Conservation (phyloP, 2,888 invertebrate species). For the Agriopis marginaria region DNA sequence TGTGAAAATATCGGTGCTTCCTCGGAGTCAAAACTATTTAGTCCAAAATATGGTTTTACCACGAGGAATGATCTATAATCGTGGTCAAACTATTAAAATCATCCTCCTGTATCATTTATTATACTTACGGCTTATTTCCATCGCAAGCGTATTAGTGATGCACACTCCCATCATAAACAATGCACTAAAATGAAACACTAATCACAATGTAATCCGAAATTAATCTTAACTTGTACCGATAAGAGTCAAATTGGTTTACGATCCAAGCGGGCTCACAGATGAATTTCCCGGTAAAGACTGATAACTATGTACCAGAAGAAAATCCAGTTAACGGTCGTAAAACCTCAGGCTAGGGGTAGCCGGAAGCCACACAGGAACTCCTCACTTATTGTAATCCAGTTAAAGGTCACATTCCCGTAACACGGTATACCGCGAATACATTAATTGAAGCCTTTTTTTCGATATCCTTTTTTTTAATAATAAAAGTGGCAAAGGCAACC, state of each 20-base stretch:
- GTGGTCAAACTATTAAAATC: too few species aligned
- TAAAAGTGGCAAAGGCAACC: constrained; percentile 52
- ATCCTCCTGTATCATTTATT: neutral
- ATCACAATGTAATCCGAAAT: constrained; percentile 39
- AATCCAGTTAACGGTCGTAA: constrained; percentile 61
- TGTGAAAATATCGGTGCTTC: neutral
- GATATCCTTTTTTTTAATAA: neutral
- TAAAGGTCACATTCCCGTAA: constrained; percentile 54
- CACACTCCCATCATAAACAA: constrained; percentile 68
- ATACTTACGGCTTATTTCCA: constrained; percentile 81
- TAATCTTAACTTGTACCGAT: constrained; percentile 31
- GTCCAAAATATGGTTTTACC: too few species aligned
- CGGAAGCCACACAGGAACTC: constrained; percentile 67
- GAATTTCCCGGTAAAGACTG: constrained; percentile 52
- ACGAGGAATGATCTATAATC: too few species aligned
- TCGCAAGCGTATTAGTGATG: constrained; percentile 75
- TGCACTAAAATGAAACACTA: constrained; percentile 37
- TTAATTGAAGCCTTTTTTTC: neutral
- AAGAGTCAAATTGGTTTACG: constrained; percentile 34
- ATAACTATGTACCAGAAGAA: constrained; percentile 50
- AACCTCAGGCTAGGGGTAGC: constrained; percentile 57
- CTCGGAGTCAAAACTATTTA: too few species aligned
- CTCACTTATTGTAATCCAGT: constrained; percentile 63
- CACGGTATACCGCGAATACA: neutral
- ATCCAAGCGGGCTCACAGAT: constrained; percentile 40